Evolutionary conservation across 2,113 vertebrate species (phyloP).

Genomic region (Nothoprocta pentlandii): DNA sequence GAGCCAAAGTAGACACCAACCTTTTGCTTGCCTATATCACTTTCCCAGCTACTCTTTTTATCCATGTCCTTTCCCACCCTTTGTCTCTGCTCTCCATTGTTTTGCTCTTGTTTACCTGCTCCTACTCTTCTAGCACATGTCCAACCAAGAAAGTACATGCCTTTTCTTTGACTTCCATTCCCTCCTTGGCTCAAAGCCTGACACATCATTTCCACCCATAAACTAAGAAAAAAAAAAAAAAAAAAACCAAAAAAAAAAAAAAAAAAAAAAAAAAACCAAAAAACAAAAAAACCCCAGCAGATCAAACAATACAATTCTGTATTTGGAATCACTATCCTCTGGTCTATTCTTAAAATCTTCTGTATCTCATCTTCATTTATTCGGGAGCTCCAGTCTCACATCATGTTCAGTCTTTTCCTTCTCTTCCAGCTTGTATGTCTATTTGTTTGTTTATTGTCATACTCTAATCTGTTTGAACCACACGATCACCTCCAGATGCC

Average conservation of each 20-base stretch:
- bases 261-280: too few relatives aligned
- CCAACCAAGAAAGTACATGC: not conserved
- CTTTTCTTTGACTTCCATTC: not conserved
- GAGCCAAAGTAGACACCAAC: not conserved
- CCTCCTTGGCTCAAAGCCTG: not conserved
- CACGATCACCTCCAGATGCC: not conserved
- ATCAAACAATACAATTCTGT: too few relatives aligned
- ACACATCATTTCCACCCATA: not conserved
- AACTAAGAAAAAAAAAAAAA: too few relatives aligned
- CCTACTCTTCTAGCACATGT: not conserved
- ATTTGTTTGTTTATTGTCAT: not conserved
- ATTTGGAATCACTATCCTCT: not conserved
- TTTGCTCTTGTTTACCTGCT: not conserved
- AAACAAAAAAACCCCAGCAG: too few relatives aligned
- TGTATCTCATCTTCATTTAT: not conserved
- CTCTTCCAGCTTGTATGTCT: not conserved
- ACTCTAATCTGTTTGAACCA: not conserved
- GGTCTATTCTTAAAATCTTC: not conserved
- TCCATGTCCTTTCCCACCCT: not conserved
- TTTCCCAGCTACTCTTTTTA: not conserved
- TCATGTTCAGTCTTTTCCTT: not conserved
- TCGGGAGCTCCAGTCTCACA: not conserved
- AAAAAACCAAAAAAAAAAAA: too few relatives aligned
- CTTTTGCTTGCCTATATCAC: accelerated
- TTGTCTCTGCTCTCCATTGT: not conserved